Percentiles rank a stretch among this genome's conserved stretches.
These are phyloP conservation scores for Panagrolaimus sp. DNA, from an alignment of 1,140 invertebrate genomes.

Conservation along the genomic window DNA sequence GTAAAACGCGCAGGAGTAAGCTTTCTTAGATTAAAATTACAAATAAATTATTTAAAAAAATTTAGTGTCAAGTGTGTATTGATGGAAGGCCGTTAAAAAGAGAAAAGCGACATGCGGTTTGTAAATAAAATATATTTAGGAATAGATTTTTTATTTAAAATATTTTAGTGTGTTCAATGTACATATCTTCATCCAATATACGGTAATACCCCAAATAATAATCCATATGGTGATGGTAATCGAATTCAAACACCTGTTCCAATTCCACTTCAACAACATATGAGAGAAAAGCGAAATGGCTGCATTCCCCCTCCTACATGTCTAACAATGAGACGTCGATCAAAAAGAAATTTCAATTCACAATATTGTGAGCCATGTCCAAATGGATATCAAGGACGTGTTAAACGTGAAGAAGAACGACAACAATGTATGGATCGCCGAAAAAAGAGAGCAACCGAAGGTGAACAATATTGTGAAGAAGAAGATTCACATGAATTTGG, in stretches of 20 bases:
- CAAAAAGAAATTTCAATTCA: conserved; percentile 29
- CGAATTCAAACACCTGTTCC: conserved; percentile 26
- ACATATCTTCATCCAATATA: conserved; percentile 35
- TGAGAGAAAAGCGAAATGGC: conserved; percentile 31
- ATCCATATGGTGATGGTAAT: conserved; percentile 16
- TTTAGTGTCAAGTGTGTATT: conserved; percentile 23
- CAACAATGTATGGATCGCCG: conserved; percentile 22
- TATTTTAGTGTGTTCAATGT: conserved; percentile 26
- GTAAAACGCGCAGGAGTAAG: conserved; percentile 16
- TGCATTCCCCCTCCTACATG: conserved; percentile 40
- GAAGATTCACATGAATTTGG: conserved; percentile 32
- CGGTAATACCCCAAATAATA: conserved; percentile 16
- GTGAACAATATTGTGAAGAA: conserved; percentile 17
- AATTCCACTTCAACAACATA: conserved; percentile 14
- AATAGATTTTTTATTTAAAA: neutral
- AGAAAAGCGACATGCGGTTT: conserved; percentile 16
- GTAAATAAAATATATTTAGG: neutral
- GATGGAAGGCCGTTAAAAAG: conserved; percentile 29
- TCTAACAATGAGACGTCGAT: conserved; percentile 20
- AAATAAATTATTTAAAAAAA: neutral
- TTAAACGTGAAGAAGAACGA: conserved; percentile 37
- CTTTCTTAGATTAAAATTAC: neutral
- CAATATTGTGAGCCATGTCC: conserved; percentile 44
- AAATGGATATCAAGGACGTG: conserved; percentile 26
- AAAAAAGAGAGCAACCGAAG: conserved; percentile 7